Base-by-base conservation (phyloP, 2,797 vertebrate species). In the Poliocrania exsul region DNA sequence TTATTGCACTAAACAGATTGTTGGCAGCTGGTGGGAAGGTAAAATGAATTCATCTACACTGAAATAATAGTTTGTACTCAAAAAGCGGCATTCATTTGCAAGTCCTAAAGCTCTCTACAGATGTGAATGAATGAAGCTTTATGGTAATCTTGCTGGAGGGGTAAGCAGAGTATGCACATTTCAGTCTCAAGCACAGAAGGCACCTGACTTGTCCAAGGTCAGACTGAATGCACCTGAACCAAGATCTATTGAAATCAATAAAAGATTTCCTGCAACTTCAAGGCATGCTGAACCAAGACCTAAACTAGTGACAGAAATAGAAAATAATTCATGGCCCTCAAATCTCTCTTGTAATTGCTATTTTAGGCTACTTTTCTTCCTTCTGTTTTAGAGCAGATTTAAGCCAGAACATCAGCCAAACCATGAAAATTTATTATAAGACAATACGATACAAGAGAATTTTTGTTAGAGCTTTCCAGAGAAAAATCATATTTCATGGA, bases 311-410 rank as follows among this genome's bases (percentile, higher is more conserved):
- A 75, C 72, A 95, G 72, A 85, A 88, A 74, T 3, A 74, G 40
- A 88, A 89, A 74, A 82, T 67, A 91, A 95, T 73, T 74, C 50
- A 81, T 65, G 74, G 79, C 47, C n/a, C 71, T 92, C 66, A 93
- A 77, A 85, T 50, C 60, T 67, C 60, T 89, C 47, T 82, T 87
- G 40, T 80, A 87, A 93, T 89, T 87, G 81, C 86, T 96, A 65
- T 93, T 93, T 94, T 93, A 95, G 64, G 57, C 90, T 92, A 95
- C 95, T 92, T 95, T 86, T 58, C 60, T 94, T 81, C 81, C 92
- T 92, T 90, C 90, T 88, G 64, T 90, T 93, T 85, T 64, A 88
- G 35, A 87, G 58, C 11, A 86, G 81, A 51, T 64, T 88, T 90
- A 69, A 89, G 78, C 35, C 25, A 89, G 65, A 94, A 74, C 61